Evolutionary conservation across 2,888 invertebrate genomes (phyloP).

Genomic region (Lasioglossum villosulum): DNA sequence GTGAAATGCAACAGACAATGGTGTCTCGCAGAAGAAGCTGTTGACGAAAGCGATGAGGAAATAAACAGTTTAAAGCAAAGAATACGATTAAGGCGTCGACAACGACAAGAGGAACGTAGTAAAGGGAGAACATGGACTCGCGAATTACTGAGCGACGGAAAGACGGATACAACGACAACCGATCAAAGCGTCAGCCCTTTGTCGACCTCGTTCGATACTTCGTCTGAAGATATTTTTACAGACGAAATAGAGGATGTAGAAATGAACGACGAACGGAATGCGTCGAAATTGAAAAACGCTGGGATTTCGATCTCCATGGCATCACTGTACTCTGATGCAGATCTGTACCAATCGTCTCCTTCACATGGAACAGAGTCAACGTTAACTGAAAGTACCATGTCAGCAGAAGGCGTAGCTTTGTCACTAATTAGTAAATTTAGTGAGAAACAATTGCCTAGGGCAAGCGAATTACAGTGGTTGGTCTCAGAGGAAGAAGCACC

Average conservation of each 20-base stretch:
- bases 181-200: conserved; percentile 86
- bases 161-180: conserved; percentile 86
- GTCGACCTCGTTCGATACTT: conserved; percentile 85
- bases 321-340: conserved; percentile 87
- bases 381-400: conserved; percentile 85
- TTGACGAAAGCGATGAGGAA: conserved; percentile 89
- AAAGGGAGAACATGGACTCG: conserved; percentile 74
- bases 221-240: conserved; percentile 85
- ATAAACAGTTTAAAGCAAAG: conserved; percentile 88
- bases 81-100: conserved; percentile 87
- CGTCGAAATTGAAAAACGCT: conserved; percentile 82
- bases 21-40: conserved; percentile 84
- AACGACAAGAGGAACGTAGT: conserved; percentile 85
- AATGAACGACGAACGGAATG: conserved; percentile 85
- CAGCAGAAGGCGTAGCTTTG: conserved; percentile 92
- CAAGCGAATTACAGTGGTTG: conserved; percentile 92
- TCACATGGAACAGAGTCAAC: conserved; percentile 84
- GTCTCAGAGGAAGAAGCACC: conserved; percentile 92
- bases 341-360: conserved; percentile 82
- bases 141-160: conserved; percentile 84
- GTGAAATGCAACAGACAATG: conserved; percentile 87
- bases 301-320: conserved; percentile 87
- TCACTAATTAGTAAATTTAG: conserved; percentile 91
- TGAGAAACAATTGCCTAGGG: conserved; percentile 91
- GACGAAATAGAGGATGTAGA: conserved; percentile 86